A percentile compares a stretch with the other conserved stretches of the same genome.
Conservation (phyloP, 2,113 vertebrate species). For the Cyprinodon tularosa region DNA sequence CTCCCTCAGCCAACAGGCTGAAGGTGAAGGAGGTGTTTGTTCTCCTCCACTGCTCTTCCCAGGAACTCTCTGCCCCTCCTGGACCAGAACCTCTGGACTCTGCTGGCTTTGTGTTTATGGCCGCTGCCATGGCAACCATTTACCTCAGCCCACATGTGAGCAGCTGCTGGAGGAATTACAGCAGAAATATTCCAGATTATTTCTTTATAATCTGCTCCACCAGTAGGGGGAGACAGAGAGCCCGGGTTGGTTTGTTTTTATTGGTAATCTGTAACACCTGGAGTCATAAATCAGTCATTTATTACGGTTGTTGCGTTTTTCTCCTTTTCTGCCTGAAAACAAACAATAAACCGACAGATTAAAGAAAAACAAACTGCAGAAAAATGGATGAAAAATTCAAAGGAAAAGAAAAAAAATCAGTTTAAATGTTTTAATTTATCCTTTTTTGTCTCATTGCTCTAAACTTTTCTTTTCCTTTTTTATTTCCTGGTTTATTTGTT, state of each 20-base stretch:
- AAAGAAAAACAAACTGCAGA: neutral
- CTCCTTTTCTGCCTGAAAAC: too few species aligned
- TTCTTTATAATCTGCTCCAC: neutral
- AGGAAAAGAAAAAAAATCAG: too few species aligned
- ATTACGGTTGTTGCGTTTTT: neutral
- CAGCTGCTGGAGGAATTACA: neutral
- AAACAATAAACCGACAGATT: too few species aligned
- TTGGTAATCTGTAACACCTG: neutral
- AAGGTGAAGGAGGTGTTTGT: too few species aligned
- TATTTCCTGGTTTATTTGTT: too few species aligned
- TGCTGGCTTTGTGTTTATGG: neutral
- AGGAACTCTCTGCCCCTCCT: too few species aligned
- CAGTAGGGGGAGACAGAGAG: constrained; percentile 73
- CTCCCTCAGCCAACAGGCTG: too few species aligned
- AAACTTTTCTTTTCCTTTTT: too few species aligned
- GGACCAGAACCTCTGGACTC: neutral
- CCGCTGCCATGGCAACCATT: constrained; percentile 54
- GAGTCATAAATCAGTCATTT: neutral
- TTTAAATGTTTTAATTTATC: too few species aligned
- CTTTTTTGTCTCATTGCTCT: too few species aligned
- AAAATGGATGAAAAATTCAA: neutral
- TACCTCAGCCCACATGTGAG: constrained; percentile 21
- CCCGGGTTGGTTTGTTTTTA: neutral
- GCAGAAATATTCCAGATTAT: too few species aligned
- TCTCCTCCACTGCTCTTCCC: too few species aligned